Evolutionary conservation across 2,797 vertebrate species (phyloP).

Genomic region (Micromesistius poutassou): DNA sequence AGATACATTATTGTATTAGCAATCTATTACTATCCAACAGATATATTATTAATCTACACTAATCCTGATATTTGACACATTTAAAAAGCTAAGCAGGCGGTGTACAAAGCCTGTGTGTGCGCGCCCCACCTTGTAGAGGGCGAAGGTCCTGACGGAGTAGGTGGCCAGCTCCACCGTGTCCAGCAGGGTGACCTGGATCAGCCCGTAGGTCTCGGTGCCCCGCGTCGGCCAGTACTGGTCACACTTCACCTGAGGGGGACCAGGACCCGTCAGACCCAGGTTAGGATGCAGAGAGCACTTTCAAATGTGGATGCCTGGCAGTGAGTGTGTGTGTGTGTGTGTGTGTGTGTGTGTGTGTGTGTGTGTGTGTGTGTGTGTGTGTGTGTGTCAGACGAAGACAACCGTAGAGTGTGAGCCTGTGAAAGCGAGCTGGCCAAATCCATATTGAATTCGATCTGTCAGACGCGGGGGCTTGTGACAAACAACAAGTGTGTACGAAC

Average conservation of each 20-base stretch:
- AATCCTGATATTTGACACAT: neutral
- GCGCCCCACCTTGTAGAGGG: constrained; percentile 88
- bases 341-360: neutral
- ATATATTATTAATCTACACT: neutral
- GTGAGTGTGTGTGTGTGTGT: neutral
- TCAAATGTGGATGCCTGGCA: constrained; percentile 21
- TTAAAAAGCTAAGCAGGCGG: neutral
- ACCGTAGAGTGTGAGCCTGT: neutral
- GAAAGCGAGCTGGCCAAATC: neutral
- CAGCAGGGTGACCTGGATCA: constrained; percentile 92
- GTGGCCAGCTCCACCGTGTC: constrained; percentile 96
- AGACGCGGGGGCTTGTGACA: constrained; percentile 29
- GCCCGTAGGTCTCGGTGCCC: constrained; percentile 93
- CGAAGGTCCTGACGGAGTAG: constrained; percentile 94
- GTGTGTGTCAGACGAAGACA: constrained; percentile 1
- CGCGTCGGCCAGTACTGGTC: constrained; percentile 98
- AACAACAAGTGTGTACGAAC: constrained; percentile 34
- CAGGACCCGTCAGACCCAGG: neutral
- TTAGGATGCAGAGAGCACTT: constrained; percentile 20
- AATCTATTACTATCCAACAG: neutral
- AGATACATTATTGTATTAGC: neutral
- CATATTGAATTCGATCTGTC: constrained; percentile 43
- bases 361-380: neutral
- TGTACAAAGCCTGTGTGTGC: neutral
- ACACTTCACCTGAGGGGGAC: constrained; percentile 86